Percentiles rank a stretch among this genome's conserved stretches.
These are phyloP conservation scores for Opisthocomus hoazin DNA, from an alignment of 2,113 vertebrate species.

Conservation along the genomic window DNA sequence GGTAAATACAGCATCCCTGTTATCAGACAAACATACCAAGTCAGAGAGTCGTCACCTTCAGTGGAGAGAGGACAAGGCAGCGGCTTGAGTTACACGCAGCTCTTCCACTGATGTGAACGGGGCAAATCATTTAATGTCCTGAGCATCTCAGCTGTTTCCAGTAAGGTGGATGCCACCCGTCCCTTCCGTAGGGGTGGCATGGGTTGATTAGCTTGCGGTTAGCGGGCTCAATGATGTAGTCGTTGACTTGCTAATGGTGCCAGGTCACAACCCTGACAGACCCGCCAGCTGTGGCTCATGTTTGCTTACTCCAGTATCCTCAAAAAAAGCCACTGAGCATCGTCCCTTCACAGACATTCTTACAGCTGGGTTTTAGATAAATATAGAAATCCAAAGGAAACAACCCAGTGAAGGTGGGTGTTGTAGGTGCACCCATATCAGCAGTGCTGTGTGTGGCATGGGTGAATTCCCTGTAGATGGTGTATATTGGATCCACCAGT, in stretches of 20 bases:
- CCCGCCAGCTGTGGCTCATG: neutral
- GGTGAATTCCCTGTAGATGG: rapidly evolving
- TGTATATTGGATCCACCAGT: neutral
- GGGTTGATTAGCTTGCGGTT: rapidly evolving
- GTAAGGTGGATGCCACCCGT: neutral
- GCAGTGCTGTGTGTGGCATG: neutral
- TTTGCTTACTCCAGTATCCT: neutral
- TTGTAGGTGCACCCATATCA: neutral
- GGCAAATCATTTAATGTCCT: too few species aligned
- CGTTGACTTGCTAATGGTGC: rapidly evolving
- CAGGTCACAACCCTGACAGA: neutral
- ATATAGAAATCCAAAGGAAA: neutral
- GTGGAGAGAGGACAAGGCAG: neutral
- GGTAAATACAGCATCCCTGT: neutral
- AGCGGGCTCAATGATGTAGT: too few species aligned
- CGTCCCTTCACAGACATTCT: neutral
- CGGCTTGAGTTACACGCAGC: neutral
- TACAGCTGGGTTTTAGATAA: neutral
- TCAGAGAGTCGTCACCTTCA: neutral
- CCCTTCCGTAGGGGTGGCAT: neutral
- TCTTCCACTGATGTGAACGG: neutral
- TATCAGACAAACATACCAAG: neutral
- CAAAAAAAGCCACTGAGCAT: neutral
- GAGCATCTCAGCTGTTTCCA: neutral
- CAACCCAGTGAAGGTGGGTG: neutral